Evolutionary conservation across 2,113 vertebrate species (phyloP).

Genomic region (Myrmecobius fasciatus): DNA sequence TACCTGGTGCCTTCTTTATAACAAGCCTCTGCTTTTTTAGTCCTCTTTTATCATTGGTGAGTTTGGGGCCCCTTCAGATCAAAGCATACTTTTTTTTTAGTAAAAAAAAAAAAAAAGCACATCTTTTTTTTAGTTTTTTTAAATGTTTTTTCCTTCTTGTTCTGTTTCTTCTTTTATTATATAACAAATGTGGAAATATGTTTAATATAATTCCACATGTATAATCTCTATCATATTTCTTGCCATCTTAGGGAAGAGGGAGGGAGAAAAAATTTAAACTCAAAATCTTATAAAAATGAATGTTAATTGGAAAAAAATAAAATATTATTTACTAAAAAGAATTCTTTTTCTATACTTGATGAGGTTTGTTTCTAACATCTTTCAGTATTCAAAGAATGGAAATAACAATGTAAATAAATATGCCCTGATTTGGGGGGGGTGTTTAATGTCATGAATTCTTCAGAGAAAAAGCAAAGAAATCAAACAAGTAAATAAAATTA

Average conservation of each 20-base stretch:
- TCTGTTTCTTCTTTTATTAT: too few relatives aligned
- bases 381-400: slow-evolving; percentile 42
- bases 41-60: background rate
- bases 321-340: background rate
- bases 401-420: slow-evolving; percentile 27
- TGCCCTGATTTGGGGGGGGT: background rate
- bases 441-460: slow-evolving; percentile 39
- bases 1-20: background rate
- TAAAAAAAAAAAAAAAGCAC: too few relatives aligned
- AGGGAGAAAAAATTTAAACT: too few relatives aligned
- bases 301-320: too few relatives aligned
- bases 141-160: too few relatives aligned
- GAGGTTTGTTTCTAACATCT: slow-evolving; percentile 28
- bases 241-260: too few relatives aligned
- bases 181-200: too few relatives aligned
- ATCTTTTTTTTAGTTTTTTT: too few relatives aligned
- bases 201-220: too few relatives aligned
- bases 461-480: slow-evolving; percentile 43
- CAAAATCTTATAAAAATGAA: too few relatives aligned
- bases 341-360: background rate
- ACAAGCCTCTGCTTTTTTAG: background rate
- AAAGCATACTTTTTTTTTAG: too few relatives aligned
- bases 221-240: too few relatives aligned
- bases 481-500: slow-evolving; percentile 39
- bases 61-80: background rate